Percentiles rank a stretch among this genome's conserved stretches.
Evolutionary conservation across 2,888 invertebrate genomes (phyloP).

Genomic region (Perdita meconis): DNA sequence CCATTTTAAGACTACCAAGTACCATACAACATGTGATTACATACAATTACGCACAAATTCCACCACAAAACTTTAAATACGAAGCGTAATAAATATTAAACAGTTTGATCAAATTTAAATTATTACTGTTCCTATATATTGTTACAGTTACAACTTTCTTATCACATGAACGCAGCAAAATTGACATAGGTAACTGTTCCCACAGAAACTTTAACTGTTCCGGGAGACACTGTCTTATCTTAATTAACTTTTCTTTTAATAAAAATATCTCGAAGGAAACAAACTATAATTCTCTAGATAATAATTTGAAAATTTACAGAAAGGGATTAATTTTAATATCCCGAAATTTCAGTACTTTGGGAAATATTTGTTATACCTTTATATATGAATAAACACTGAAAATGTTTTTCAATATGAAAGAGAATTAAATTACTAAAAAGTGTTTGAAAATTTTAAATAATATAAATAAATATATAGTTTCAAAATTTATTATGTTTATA

Average conservation of each 20-base stretch:
- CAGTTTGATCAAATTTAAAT: not conserved
- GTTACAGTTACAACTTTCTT: slow-evolving; percentile 23
- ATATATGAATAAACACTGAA: too few relatives aligned
- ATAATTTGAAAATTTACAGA: not conserved
- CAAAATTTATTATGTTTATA: too few relatives aligned
- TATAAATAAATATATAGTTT: too few relatives aligned
- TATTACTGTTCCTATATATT: too few relatives aligned
- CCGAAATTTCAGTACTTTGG: not conserved
- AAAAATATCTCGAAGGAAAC: not conserved
- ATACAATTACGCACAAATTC: not conserved
- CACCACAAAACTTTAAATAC: not conserved
- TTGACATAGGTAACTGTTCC: slow-evolving; percentile 22
- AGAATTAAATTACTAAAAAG: too few relatives aligned
- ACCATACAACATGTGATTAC: not conserved
- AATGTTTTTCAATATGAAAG: too few relatives aligned
- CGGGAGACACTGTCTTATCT: not conserved
- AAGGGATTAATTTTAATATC: not conserved
- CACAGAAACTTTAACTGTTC: slow-evolving; percentile 27
- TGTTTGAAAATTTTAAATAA: too few relatives aligned
- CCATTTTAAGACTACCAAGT: not conserved
- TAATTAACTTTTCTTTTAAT: slow-evolving; percentile 33
- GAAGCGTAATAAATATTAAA: not conserved
- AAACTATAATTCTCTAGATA: not conserved
- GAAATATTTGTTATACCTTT: too few relatives aligned
- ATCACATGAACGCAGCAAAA: slow-evolving; percentile 13